Evolutionary conservation across 2,888 invertebrate species (phyloP), one percentile per base, ranked within the genome.

Genomic region (Oligia latruncula): DNA sequence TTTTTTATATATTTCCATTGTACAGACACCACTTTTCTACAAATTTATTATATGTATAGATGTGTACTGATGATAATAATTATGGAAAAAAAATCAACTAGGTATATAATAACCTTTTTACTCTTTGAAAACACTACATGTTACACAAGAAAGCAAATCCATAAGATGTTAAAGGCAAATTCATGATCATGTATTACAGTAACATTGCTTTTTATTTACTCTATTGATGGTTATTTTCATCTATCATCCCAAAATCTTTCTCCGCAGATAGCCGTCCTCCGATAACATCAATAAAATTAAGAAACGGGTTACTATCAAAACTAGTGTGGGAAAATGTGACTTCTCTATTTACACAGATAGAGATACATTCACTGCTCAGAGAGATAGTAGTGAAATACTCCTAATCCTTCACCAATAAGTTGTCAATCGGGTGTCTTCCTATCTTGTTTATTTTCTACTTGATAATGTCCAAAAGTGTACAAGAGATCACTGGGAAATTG

Each of bases 381-480:
- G 74, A 88, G 92, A 93, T 93, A 93, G 89, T 89, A 89, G 83
- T 89, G 82, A 91, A 91, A 89, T 90, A 88, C 84, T 84, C 73
- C 74, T 93, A 92, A 93, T 93, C 90, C 91, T 90, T 84, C 89
- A 88, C 86, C 90, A 90, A 91, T 90, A 89, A 89, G 87, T 93
- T 94, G 94, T 93, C 93, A 93, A 90, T 90, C 90, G 88, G 88
- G 81, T 89, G 91, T 91, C 90, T 87, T 85, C 78, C 1, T 89
- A 89, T 89, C 90, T 87, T 90, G 80, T 92, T 91, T 92, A 78
- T 85, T 78, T 75, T 85, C 84, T 86, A 87, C 88, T 90, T 79
- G 85, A 89, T 83, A 81, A 82, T 85, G 78, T 87, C 85, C 9
- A 23, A 83, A 85, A 75, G 70, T 83, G 67, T 83, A 82, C 64